A percentile compares a stretch with the other conserved stretches of the same genome.
phyloP scores from a whole-genome alignment of 2,888 invertebrate species.

The Leucophenga maculata region DNA sequence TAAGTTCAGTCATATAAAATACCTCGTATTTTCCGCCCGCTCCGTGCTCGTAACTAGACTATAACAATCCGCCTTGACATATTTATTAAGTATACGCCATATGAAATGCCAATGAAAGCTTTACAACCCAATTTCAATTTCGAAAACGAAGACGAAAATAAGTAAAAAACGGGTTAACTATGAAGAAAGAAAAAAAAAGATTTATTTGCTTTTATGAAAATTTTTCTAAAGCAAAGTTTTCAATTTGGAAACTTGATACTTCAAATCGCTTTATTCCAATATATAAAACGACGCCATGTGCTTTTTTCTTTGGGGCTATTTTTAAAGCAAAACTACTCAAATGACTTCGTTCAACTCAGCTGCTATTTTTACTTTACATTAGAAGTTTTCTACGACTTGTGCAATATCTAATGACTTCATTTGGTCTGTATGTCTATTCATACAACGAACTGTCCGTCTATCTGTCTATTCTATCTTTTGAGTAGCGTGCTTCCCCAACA shows the following conservation, averaged over 20 bases:
- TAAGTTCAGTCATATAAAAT: neutral
- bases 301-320: slow-evolving; percentile 5
- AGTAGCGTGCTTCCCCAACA: neutral
- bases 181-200: neutral
- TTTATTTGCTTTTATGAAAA: neutral
- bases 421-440: neutral
- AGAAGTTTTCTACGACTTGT: neutral
- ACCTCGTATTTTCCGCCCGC: too few relatives aligned
- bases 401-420: slow-evolving; percentile 5
- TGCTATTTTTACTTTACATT: slow-evolving; percentile 10
- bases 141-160: neutral
- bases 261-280: slow-evolving; percentile 1
- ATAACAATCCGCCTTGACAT: slow-evolving; percentile 20
- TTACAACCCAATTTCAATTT: neutral
- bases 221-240: too few relatives aligned
- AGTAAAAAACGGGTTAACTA: neutral
- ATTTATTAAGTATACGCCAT: slow-evolving; percentile 26
- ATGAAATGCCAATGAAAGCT: neutral
- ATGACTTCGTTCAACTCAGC: neutral
- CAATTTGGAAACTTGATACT: neutral
- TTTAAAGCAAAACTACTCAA: neutral
- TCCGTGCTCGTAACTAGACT: too few relatives aligned
- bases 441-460: too few relatives aligned
- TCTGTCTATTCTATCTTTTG: too few relatives aligned
- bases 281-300: neutral